A percentile compares a stretch with the other conserved stretches of the same genome.
Evolutionary conservation across 2,113 vertebrate species (phyloP).

Genomic region (Heliornis fulica): DNA sequence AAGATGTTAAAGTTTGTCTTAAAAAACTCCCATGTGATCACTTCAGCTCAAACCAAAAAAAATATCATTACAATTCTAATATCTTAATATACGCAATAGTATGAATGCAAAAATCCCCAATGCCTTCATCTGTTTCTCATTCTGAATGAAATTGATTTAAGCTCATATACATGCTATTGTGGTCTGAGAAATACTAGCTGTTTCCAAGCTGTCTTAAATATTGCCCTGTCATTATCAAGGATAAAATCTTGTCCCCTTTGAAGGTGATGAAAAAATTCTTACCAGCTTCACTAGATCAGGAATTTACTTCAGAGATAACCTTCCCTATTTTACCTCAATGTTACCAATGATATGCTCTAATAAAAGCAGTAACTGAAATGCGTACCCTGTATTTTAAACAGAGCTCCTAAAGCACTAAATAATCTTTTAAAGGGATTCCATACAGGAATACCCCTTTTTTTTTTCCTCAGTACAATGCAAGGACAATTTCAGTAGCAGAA

Average conservation of each 20-base stretch:
- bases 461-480: not conserved
- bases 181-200: not conserved
- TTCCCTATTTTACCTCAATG: not conserved
- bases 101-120: not conserved
- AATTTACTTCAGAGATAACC: not conserved
- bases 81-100: not conserved
- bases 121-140: not conserved
- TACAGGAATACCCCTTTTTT: not conserved
- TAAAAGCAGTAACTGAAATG: not conserved
- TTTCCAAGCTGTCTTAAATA: not conserved
- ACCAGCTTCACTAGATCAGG: not conserved
- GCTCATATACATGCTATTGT: not conserved
- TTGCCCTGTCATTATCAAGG: not conserved
- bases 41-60: not conserved
- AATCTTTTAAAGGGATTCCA: not conserved
- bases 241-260: not conserved
- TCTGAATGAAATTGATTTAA: not conserved
- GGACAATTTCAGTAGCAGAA: not conserved
- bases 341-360: not conserved
- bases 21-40: not conserved
- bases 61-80: not conserved
- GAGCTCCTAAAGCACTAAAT: not conserved
- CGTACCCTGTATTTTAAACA: not conserved
- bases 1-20: not conserved
- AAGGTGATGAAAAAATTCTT: not conserved